Conservation (phyloP, 2,797 vertebrate species). For the Siniperca obscura region DNA sequence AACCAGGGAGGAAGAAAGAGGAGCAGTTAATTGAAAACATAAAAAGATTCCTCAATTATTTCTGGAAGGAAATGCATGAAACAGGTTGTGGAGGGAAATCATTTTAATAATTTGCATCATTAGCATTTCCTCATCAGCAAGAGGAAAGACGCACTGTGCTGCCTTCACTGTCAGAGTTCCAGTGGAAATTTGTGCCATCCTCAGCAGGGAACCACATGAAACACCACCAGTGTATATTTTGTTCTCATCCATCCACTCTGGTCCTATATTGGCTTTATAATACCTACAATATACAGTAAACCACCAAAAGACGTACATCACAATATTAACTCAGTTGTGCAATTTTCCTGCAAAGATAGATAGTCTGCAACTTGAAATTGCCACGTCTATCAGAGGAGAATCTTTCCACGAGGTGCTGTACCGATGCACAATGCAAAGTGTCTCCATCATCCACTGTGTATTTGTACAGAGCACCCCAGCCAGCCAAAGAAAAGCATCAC, state of each 20-base stretch:
- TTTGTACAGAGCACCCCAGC: slow-evolving; percentile 7
- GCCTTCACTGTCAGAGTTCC: slow-evolving; percentile 39
- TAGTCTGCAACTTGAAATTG: slow-evolving; percentile 36
- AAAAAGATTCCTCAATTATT: slow-evolving; percentile 79
- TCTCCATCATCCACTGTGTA: slow-evolving; percentile 13
- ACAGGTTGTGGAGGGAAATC: slow-evolving; percentile 64
- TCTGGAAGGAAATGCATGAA: slow-evolving; percentile 68
- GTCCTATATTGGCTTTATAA: slow-evolving; percentile 26
- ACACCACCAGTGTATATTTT: neutral
- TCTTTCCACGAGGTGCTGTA: slow-evolving; percentile 25
- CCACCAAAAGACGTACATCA: slow-evolving; percentile 4
- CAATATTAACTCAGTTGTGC: slow-evolving; percentile 8
- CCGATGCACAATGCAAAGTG: slow-evolving; percentile 32
- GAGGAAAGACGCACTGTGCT: slow-evolving; percentile 45
- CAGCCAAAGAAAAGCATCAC: slow-evolving; percentile 4
- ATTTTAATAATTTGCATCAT: slow-evolving; percentile 77
- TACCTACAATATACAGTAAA: slow-evolving; percentile 8
- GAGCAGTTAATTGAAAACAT: slow-evolving; percentile 75
- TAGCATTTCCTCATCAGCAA: too few relatives aligned
- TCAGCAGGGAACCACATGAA: slow-evolving; percentile 52
- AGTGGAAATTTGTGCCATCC: slow-evolving; percentile 46
- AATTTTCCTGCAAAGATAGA: slow-evolving; percentile 29
- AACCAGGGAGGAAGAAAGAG: slow-evolving; percentile 22
- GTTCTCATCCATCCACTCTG: neutral
- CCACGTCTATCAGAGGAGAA: slow-evolving; percentile 36